A percentile compares a stretch with the other conserved stretches of the same genome.
phyloP scores from a whole-genome alignment of 2,113 vertebrate genomes.

The Eleginops maclovinus region DNA sequence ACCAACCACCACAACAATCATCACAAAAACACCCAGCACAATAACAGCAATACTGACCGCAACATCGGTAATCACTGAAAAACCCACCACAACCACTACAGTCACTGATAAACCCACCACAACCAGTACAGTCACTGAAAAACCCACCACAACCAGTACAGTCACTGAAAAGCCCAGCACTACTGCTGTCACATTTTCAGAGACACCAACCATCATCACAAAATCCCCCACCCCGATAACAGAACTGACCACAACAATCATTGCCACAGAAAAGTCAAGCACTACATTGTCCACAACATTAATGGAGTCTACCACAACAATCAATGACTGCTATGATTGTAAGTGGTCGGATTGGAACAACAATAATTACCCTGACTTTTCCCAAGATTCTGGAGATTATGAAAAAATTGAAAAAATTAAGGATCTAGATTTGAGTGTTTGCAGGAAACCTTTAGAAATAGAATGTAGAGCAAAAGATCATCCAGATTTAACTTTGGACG shows the following conservation, averaged over 20 bases:
- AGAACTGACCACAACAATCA: neutral
- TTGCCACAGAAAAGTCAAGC: neutral
- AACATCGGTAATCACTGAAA: neutral
- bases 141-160: neutral
- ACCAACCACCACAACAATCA: neutral
- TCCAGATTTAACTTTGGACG: neutral
- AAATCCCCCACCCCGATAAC: neutral
- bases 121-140: neutral
- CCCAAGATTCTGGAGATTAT: conserved; percentile 19
- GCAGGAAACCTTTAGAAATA: conserved; percentile 41
- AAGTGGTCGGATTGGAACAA: conserved; percentile 50
- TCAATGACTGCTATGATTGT: conserved; percentile 31
- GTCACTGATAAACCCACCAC: neutral
- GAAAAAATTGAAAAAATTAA: conserved; percentile 37
- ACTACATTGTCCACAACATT: neutral
- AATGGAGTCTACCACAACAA: too few relatives aligned
- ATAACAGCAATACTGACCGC: neutral
- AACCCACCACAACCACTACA: neutral
- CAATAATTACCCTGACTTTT: neutral
- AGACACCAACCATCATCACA: neutral
- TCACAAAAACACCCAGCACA: neutral
- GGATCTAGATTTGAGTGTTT: conserved; percentile 14
- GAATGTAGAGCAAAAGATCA: conserved; percentile 21
- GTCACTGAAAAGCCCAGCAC: too few relatives aligned
- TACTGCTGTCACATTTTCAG: neutral